Evolutionary conservation across 2,113 vertebrate genomes (phyloP).

Genomic region (Seriola dumerili): DNA sequence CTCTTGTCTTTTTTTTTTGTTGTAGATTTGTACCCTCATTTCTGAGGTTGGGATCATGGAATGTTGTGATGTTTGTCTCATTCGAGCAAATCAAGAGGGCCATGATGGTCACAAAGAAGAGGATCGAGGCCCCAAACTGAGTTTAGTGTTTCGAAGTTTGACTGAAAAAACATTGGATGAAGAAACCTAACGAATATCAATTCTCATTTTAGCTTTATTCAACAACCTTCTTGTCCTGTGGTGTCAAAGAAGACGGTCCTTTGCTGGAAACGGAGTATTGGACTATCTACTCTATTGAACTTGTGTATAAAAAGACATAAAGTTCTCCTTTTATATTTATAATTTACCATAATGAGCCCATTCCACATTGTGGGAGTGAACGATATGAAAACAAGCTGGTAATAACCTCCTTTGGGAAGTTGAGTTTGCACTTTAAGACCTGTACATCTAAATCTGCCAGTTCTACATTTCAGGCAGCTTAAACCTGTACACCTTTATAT

Average conservation of each 20-base stretch:
- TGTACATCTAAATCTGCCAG: conserved; percentile 22
- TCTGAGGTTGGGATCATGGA: conserved; percentile 87
- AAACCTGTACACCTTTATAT: conserved; percentile 23
- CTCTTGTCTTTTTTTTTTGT: neutral
- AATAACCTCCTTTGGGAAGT: neutral
- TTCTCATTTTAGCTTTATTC: conserved; percentile 11
- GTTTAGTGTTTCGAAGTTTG: neutral
- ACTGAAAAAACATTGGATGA: conserved; percentile 1
- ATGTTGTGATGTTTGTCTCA: conserved; percentile 87
- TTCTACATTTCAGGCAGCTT: conserved; percentile 12
- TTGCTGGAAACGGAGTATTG: conserved; percentile 53
- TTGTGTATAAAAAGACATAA: neutral
- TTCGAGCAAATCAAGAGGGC: conserved; percentile 88
- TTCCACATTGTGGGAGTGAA: conserved; percentile 15
- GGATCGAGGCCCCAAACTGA: conserved; percentile 73
- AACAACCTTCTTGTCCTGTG: conserved; percentile 3
- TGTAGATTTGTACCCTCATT: conserved; percentile 86
- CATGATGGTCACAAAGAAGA: conserved; percentile 86
- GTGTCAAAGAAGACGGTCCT: conserved; percentile 27
- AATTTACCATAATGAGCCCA: conserved; percentile 34
- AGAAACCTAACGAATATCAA: neutral
- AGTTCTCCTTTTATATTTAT: conserved; percentile 54
- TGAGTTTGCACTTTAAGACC: conserved; percentile 42
- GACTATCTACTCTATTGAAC: conserved; percentile 21
- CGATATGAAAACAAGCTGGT: neutral